These are phyloP conservation scores for Catharus minimus DNA, from an alignment of 2,113 vertebrate species.

Conservation along the genomic window DNA sequence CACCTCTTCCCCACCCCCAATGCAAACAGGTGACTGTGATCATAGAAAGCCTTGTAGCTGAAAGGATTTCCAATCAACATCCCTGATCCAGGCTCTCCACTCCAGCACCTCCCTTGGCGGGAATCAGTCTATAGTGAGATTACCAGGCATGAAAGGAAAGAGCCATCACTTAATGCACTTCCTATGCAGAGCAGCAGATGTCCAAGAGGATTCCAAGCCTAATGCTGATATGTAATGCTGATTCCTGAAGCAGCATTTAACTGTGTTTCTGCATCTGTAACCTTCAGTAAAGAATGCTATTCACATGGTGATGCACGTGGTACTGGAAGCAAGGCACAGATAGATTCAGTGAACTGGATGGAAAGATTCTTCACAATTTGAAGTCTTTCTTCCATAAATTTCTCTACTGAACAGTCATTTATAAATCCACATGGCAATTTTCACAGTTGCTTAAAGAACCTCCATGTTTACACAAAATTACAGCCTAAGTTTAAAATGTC, in stretches of 20 bases:
- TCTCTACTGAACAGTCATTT: background rate
- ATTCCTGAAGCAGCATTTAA: slow-evolving; percentile 48
- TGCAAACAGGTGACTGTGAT: background rate
- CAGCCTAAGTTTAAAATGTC: background rate
- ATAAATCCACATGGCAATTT: background rate
- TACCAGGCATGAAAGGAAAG: slow-evolving; percentile 25
- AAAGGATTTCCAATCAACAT: background rate
- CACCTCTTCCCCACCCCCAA: background rate
- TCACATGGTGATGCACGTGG: slow-evolving; percentile 5
- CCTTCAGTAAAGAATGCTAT: slow-evolving; percentile 11
- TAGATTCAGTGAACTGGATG: background rate
- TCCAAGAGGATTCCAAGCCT: slow-evolving; percentile 40
- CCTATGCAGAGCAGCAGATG: slow-evolving; percentile 38
- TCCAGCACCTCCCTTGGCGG: background rate
- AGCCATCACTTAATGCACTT: slow-evolving; percentile 37
- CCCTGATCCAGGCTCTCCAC: background rate
- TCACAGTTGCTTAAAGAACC: background rate
- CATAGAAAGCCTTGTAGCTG: background rate
- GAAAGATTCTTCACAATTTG: background rate
- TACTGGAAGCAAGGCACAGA: background rate
- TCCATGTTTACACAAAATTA: background rate
- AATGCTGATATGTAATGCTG: slow-evolving; percentile 8
- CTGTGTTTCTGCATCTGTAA: slow-evolving; percentile 42
- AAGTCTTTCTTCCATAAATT: background rate
- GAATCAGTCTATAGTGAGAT: background rate